A percentile compares a stretch with the other conserved stretches of the same genome.
phyloP scores from a whole-genome alignment of 1,140 invertebrate genomes.

The Drosophila sulfurigaster region DNA sequence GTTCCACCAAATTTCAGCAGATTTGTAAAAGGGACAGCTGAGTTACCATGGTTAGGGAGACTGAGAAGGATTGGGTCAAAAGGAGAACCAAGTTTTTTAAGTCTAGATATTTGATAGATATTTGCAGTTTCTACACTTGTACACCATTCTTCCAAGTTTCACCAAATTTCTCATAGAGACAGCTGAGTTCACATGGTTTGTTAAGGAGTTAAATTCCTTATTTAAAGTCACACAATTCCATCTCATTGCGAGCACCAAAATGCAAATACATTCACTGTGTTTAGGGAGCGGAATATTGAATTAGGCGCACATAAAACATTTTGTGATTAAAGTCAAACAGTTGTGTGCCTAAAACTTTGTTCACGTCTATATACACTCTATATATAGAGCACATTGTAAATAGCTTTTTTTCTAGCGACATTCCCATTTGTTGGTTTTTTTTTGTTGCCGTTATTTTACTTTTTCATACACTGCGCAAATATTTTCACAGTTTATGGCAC shows the following conservation, averaged over 20 bases:
- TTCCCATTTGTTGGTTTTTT: slow-evolving; percentile 4
- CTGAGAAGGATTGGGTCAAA: no score
- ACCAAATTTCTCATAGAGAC: neutral
- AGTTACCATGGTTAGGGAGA: no score
- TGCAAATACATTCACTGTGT: neutral
- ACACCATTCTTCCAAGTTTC: neutral
- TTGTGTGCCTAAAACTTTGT: slow-evolving; percentile 19
- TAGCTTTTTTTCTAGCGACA: slow-evolving; percentile 12
- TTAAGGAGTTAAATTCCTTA: no score
- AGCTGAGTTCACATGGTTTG: neutral
- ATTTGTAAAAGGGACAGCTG: no score
- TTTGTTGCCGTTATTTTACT: neutral
- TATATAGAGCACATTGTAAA: slow-evolving; percentile 18
- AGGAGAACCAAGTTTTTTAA: no score
- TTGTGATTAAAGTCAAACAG: slow-evolving; percentile 30
- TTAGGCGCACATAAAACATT: slow-evolving; percentile 12
- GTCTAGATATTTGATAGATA: no score
- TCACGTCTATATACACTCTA: neutral
- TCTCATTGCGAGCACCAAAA: neutral
- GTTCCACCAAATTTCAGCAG: neutral
- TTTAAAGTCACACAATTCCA: neutral
- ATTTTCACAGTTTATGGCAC: slow-evolving; percentile 26
- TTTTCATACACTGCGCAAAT: slow-evolving; percentile 18
- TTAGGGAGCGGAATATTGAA: slow-evolving; percentile 4
- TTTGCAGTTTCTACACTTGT: no score